Evolutionary conservation across 2,113 vertebrate species (phyloP), one percentile per base, ranked within the genome.

Genomic region (Oncorhynchus tshawytscha): DNA sequence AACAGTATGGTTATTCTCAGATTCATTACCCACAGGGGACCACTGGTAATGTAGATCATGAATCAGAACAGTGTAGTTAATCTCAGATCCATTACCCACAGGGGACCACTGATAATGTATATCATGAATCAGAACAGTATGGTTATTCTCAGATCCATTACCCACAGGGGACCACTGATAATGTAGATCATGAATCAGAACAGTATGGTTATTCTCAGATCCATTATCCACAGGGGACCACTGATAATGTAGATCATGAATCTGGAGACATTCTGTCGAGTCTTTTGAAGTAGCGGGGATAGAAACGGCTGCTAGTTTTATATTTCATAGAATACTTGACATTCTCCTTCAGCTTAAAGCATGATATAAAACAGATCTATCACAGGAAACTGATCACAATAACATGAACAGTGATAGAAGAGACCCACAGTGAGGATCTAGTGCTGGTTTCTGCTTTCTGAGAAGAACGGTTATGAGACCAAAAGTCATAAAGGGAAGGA

Each of bases 361-460:
- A 78, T 62, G 27, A 66, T 71, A 78, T 66, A 29, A 81, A 76
- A 60, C 66, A 67, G 45, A 31, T 64, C 25, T 15, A 57, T 67
- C 71, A 67, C 70, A 49, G 78, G 6, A 79, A 80, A 85, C 67
- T 13, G 24, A 72, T 73, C 69, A 66, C 72, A 45, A 22, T 82
- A 72, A 66, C 65, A 54, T 39, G 54, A 71, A 49, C 29, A 16
- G 20, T 20, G 71, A 68, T 34, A 68, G 16, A 79, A 69, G 34
- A 31, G 66, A 51, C 45, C 69, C 11, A 22, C 39, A 77, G 54
- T 59, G 39, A 3, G 5, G 3, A 70, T 27, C 70, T 29, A 29
- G 48, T 67, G 25, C 20, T 62, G 13, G 25, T 49, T 75, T 87
- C 72, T 73, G 77, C 59, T 80, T 85, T 66, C 29, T 71, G 45